Base-by-base conservation (phyloP, 2,797 vertebrate genomes). In the Bucorvus abyssinicus region DNA sequence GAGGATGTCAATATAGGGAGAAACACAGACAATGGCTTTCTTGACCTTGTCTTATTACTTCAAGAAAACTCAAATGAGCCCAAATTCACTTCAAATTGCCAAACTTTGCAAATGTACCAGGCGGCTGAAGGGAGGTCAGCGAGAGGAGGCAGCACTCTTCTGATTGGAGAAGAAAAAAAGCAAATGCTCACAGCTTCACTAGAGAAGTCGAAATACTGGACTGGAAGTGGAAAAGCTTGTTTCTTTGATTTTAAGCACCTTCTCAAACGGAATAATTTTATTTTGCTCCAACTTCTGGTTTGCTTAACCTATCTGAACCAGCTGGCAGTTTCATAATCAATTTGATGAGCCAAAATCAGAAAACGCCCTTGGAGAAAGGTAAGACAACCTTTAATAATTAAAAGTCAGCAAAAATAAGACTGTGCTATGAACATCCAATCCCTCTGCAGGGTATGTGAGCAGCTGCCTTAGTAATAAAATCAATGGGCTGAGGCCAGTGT, bases 231-330 rank as follows among this genome's bases (percentile, higher is more conserved):
- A 90, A 83, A 91, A 93, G 34, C 50, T 71, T 23, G 36, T 81
- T 94, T 68, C 57, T 71, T 83, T 64, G 87, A 83, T 80, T 95
- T 94, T 68, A 78, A 53, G 45, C 29, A 24, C 53, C 61, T 88
- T 91, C 60, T 92, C 53, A 64, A 45, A 38, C 63, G 74, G 69
- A 90, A 91, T 85, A 14, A 61, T 57, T 91, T 91, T 78, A 44
- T 80, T 93, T 77, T 80, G 29, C 79, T 91, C 29, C 40, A 70
- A 27, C 23, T 89, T 91, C 79, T 86, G 87, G 40, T 91, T 94
- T 74, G 85, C 65, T 94, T 84, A 87, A 89, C 42, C 29, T 52
- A 85, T 40, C 53, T 49, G 38, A 89, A 87, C 52, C n/a, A 93
- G 76, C 16, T 5, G 80, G 75, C 68, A 89, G 53, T 69, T 95